These are phyloP conservation scores for Leucopsar rothschildi DNA, from an alignment of 2,113 vertebrate genomes.

Conservation along the genomic window DNA sequence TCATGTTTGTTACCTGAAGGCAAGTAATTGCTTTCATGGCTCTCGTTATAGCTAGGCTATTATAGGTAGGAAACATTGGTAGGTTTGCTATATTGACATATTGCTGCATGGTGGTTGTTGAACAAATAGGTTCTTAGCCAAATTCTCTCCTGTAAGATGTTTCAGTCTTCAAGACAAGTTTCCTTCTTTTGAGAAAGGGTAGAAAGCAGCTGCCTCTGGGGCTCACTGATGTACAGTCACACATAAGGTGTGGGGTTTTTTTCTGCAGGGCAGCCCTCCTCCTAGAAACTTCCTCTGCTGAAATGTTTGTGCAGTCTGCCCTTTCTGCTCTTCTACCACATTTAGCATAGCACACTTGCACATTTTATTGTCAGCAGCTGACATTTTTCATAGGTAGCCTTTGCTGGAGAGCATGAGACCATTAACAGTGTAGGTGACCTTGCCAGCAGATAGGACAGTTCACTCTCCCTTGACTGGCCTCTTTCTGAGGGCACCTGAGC, in stretches of 20 bases:
- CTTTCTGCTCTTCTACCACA: neutral
- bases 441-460: neutral
- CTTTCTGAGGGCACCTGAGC: neutral
- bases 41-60: neutral
- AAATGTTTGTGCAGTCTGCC: neutral
- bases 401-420: neutral
- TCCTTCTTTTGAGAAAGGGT: neutral
- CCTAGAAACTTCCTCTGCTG: neutral
- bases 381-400: neutral
- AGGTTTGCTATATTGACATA: neutral
- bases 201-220: neutral
- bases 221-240: neutral
- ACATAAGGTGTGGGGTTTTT: fast-evolving
- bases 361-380: neutral
- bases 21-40: neutral
- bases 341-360: neutral
- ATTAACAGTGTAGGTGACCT: neutral
- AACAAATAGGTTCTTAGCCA: neutral
- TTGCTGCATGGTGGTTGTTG: neutral
- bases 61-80: neutral
- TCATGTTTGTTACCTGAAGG: neutral
- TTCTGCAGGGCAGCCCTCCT: neutral
- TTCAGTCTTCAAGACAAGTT: neutral
- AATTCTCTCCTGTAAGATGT: neutral
- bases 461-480: neutral